Evolutionary conservation across 2,797 vertebrate species (phyloP), one percentile per base, ranked within the genome.

Genomic region (Tauraco hartlaubi): DNA sequence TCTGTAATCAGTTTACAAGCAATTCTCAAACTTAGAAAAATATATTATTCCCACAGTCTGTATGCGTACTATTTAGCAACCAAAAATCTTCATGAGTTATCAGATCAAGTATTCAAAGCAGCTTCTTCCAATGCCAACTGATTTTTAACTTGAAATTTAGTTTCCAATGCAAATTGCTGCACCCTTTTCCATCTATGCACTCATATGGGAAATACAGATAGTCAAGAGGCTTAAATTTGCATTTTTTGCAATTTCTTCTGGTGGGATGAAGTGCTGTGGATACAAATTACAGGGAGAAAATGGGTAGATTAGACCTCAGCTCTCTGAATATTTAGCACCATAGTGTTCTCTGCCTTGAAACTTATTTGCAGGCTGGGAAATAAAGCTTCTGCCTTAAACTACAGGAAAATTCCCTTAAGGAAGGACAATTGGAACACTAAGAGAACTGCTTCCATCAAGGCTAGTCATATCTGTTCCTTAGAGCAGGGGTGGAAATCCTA

Each of bases 401-500:
- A 21, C 4, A 80, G 62, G 19, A 87, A 97, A 39, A 83, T 46
- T 87, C 31, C 58, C 67, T 49, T 62, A 79, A 82, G 55, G 48
- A 83, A 78, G 26, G 37, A 20, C 43, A 88, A 71, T 5, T 75
- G 49, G 41, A 78, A 84, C 64, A 64, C 46, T 62, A 29, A 74
- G 90, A 81, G 43, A 87, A 75, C 58, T 54, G 39, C 52, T 90
- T 88, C 79, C 62, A 64, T 52, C 49, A 91, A 84, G 33, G 52
- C 76, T 44, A 78, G 43, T 67, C 69, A 49, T 43, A 58, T 29
- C 67, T 85, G 35, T 54, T 44, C 37, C 48, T 68, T 59, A 58
- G 49, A 87, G 82, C 23, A 82, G 33, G 43, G 43, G n/a, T 48
- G 43, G 86, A 93, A 97, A 94, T 91, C 78, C 75, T 77, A 23